Evolutionary conservation across 2,888 invertebrate species (phyloP).

Genomic region (Plebejus melissa): DNA sequence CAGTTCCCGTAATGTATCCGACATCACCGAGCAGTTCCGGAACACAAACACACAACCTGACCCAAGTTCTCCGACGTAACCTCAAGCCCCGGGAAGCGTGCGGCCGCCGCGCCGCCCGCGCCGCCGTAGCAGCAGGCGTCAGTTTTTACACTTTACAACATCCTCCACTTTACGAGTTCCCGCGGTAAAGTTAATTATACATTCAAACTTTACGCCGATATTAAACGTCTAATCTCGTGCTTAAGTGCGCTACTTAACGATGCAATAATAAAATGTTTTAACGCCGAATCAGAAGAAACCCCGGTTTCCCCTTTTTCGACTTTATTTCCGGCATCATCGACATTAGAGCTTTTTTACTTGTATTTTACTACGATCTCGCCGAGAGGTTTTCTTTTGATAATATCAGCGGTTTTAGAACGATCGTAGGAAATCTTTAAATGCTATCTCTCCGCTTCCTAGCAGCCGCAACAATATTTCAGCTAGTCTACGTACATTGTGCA

Average conservation of each 20-base stretch:
- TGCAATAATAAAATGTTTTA: slow-evolving; percentile 16
- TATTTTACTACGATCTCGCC: background rate
- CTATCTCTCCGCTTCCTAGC: background rate
- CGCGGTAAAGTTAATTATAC: slow-evolving; percentile 15
- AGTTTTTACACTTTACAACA: slow-evolving; percentile 19
- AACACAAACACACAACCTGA: background rate
- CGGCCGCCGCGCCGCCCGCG: background rate
- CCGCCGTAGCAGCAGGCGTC: background rate
- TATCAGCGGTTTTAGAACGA: background rate
- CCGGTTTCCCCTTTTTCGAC: slow-evolving; percentile 6
- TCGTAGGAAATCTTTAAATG: background rate
- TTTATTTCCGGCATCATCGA: slow-evolving; percentile 1
- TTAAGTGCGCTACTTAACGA: slow-evolving; percentile 16
- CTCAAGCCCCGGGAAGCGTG: background rate
- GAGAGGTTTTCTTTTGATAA: background rate
- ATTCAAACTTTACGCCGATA: background rate
- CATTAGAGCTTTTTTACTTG: slow-evolving; percentile 3
- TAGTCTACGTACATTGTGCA: too few species aligned
- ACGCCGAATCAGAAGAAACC: slow-evolving; percentile 6
- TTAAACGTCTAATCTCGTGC: slow-evolving; percentile 17
- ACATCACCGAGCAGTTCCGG: background rate
- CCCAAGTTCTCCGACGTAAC: background rate
- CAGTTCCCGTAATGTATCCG: background rate
- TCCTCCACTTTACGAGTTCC: slow-evolving; percentile 19
- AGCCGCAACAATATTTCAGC: too few species aligned